phyloP scores from a whole-genome alignment of 2,888 invertebrate genomes.

The Megamerina dolium region DNA sequence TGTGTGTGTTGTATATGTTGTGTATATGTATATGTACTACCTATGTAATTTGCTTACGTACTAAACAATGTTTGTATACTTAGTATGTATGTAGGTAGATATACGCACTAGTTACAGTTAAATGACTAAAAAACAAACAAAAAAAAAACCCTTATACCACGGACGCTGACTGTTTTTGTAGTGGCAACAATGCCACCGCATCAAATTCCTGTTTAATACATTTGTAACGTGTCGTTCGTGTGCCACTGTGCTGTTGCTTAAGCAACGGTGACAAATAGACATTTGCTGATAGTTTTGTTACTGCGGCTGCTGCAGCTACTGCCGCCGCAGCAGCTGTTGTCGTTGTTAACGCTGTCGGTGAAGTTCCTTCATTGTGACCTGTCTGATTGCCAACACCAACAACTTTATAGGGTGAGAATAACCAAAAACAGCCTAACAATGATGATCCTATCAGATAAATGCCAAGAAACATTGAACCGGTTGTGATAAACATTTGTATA shows the following conservation, averaged over 20 bases:
- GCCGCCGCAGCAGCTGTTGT: no score
- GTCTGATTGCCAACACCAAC: constrained; percentile 7
- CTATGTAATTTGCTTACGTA: no score
- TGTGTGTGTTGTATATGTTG: no score
- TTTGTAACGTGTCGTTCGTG: constrained; percentile 2
- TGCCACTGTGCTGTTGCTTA: not conserved
- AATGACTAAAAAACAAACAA: no score
- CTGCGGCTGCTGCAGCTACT: no score
- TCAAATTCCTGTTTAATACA: constrained; percentile 8
- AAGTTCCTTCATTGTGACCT: constrained; percentile 1
- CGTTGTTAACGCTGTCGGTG: constrained; percentile 5
- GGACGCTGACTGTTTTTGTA: constrained; percentile 17
- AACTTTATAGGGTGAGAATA: constrained; percentile 25
- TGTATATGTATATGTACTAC: no score
- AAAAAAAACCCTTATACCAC: no score
- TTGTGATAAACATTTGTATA: constrained; percentile 49
- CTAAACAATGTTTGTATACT: no score
- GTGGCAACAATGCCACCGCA: constrained; percentile 15
- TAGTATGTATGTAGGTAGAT: no score
- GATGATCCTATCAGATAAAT: constrained; percentile 47
- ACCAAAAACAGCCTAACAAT: constrained; percentile 35
- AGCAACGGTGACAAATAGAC: no score
- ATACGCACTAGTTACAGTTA: no score
- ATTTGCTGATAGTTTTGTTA: no score
- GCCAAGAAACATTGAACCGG: constrained; percentile 51